These are phyloP conservation scores for Aurelia aurita DNA, from an alignment of 30 jellyfish, hydroid and myxozoan genomes.

Conservation along the genomic window DNA sequence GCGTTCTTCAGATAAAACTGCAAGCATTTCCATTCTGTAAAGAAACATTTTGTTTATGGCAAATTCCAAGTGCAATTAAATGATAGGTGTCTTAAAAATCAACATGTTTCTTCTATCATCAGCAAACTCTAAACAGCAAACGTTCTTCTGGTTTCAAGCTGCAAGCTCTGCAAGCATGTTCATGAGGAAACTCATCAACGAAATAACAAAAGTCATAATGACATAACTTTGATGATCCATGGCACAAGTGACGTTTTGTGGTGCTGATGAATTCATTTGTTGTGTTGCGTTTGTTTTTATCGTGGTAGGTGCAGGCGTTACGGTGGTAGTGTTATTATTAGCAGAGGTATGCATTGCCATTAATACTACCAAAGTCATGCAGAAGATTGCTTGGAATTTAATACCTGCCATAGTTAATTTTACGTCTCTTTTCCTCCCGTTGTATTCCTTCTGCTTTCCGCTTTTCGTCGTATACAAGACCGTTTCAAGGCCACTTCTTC, in stretches of 20 bases:
- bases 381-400: neutral
- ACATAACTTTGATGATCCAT: conserved; percentile 2
- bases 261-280: neutral
- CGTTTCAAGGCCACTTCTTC: neutral
- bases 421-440: neutral
- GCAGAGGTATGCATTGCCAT: neutral
- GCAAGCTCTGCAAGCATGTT: conserved; percentile 3
- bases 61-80: no score
- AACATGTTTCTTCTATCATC: no score
- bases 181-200: conserved; percentile 20
- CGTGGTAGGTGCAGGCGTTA: neutral
- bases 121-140: neutral
- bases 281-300: neutral
- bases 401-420: neutral
- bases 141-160: neutral
- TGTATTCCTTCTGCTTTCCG: no score
- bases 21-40: no score
- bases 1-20: no score
- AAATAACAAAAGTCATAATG: conserved; percentile 3
- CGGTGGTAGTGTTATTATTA: neutral
- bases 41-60: no score
- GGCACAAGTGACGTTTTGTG: neutral
- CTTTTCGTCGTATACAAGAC: no score
- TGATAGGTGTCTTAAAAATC: no score
- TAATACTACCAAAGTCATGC: neutral